Percentiles rank a stretch among this genome's conserved stretches.
These are phyloP conservation scores for Bucorvus abyssinicus DNA, from an alignment of 2,797 vertebrate genomes.

Conservation along the genomic window DNA sequence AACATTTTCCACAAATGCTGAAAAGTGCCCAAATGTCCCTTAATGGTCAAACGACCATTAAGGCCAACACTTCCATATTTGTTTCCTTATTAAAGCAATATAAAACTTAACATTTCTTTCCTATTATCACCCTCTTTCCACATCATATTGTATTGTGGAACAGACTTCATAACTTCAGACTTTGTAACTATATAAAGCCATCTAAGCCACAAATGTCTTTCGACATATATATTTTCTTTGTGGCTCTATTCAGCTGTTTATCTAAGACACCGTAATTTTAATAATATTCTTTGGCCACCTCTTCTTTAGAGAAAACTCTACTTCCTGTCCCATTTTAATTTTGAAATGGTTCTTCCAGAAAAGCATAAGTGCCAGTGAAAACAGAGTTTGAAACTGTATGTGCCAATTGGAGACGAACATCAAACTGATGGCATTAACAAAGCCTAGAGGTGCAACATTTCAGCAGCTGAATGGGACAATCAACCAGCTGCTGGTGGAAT, in stretches of 20 bases:
- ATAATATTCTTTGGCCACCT: background rate
- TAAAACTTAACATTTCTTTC: background rate
- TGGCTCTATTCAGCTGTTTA: background rate
- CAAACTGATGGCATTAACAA: background rate
- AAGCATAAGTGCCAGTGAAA: background rate
- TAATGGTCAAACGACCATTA: background rate
- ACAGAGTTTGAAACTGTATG: background rate
- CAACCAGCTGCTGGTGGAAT: background rate
- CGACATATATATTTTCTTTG: background rate
- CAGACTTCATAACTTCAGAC: background rate
- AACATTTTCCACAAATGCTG: background rate
- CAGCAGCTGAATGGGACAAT: background rate
- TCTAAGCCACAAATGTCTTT: background rate
- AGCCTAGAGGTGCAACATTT: background rate
- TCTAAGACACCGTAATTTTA: background rate
- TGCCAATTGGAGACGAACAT: background rate
- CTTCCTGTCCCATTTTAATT: background rate
- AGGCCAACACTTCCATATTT: background rate
- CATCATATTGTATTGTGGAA: background rate
- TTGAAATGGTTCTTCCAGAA: background rate
- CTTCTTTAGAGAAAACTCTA: background rate
- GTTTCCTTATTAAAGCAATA: background rate
- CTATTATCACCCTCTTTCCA: background rate
- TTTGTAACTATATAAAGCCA: background rate
- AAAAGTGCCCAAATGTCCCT: background rate